Evolutionary conservation across 37 sponge, comb jelly and placozoan species (phyloP).

Genomic region (Aphrocallistes beatrix): DNA sequence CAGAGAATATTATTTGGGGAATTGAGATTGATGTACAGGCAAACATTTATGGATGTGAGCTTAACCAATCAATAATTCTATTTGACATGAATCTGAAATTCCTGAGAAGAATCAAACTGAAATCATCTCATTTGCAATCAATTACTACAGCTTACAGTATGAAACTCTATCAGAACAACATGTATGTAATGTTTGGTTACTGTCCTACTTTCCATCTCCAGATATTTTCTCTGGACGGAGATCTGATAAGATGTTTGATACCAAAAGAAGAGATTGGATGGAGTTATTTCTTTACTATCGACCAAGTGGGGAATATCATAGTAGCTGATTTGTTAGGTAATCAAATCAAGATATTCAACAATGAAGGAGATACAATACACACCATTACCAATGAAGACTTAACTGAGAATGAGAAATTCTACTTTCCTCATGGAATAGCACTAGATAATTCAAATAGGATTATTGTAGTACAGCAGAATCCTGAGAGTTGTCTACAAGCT

Average conservation of each 20-base stretch:
- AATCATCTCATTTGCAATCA: neutral
- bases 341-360: conserved; percentile 5
- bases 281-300: neutral
- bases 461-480: neutral
- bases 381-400: neutral
- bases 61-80: neutral
- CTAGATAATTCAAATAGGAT: neutral
- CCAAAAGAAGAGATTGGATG: neutral
- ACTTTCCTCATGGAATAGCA: neutral
- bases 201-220: neutral
- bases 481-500: neutral
- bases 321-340: neutral
- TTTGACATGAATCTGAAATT: conserved; percentile 2
- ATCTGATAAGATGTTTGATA: neutral
- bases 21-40: neutral
- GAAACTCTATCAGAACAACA: neutral
- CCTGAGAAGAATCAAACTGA: conserved; percentile 5
- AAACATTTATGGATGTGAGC: neutral
- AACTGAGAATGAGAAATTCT: neutral
- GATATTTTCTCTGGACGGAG: neutral
- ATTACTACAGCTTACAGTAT: neutral
- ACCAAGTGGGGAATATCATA: neutral
- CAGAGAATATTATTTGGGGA: neutral
- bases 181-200: conserved; percentile 7
- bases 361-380: neutral